Evolutionary conservation across 2,888 invertebrate species (phyloP).

Genomic region (Oxycera nigricornis): DNA sequence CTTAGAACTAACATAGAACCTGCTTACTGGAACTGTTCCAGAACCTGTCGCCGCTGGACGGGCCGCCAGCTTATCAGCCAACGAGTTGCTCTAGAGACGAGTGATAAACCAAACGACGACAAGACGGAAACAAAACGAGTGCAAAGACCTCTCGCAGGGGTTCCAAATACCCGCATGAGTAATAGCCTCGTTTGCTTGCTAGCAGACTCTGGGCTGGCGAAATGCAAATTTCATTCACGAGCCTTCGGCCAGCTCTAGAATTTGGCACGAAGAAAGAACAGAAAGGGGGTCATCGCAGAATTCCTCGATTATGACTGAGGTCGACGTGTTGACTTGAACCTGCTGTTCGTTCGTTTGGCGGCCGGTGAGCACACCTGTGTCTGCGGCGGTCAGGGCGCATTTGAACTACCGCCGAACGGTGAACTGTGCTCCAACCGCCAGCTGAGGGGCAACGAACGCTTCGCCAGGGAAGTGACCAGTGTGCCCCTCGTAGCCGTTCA

Average conservation of each 20-base stretch:
- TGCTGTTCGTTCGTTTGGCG: too few relatives aligned
- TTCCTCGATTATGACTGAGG: neutral
- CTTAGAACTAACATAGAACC: neutral
- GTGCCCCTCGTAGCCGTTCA: neutral
- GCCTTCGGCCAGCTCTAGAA: neutral
- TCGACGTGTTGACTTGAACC: neutral
- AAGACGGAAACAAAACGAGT: neutral
- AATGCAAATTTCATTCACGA: conserved; percentile 3
- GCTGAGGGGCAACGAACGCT: too few relatives aligned
- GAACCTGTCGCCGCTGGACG: neutral
- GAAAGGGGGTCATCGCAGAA: neutral
- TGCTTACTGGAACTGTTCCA: too few relatives aligned
- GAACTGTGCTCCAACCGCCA: too few relatives aligned
- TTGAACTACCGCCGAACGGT: too few relatives aligned
- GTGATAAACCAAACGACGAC: neutral
- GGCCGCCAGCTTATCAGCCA: neutral
- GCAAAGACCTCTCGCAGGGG: conserved; percentile 10
- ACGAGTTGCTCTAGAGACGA: neutral
- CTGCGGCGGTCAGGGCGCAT: neutral
- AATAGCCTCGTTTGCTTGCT: neutral
- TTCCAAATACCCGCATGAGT: neutral
- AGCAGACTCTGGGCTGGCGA: neutral
- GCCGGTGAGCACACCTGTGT: neutral
- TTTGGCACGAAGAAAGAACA: neutral
- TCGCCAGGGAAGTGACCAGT: neutral